Base-by-base conservation (phyloP, 2,888 invertebrate genomes). In the Blastobasis lacticolella region DNA sequence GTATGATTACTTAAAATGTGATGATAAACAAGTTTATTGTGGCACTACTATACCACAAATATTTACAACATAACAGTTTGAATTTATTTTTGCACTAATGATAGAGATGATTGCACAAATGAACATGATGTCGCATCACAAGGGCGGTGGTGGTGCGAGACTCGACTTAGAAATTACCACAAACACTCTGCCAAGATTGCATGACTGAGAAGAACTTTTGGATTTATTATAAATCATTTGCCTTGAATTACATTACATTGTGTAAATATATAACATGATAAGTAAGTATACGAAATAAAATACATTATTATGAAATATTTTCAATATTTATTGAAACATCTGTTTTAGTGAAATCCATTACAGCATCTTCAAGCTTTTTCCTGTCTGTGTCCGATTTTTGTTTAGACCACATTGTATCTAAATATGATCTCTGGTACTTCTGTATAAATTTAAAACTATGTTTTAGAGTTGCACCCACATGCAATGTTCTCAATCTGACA, bases 371-470 rank as follows among this genome's bases (percentile, higher is more conserved):
- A 46, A 94, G 78, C 49, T 84, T 83, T 60, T 87, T 85, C 52
- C 90, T 90, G 63, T 93, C 92, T 56, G 90, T 89, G 38, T 92
- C 91, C 42, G 90, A 92, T 59, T 88, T 90, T 40, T 94, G 77
- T 58, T 80, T 82, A 0, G 83, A 80, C 90, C 93, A 92, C 73
- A 90, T 88, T 48, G 88, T 83, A 67, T 94, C 91, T 51, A 94
- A 82, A 67, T 90, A 92, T 49, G 84, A 78, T 63, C 90, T 89
- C 64, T 95, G 94, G 73, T 93, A 90, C 55, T 88, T 90, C 67
- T 92, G 88, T 52, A 95, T 90, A 68, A 92, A 94, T 61, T 91
- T 90, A 68, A 93, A 94, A 76, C 95, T 94, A 58, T 95, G 94
- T 75, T 92, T 93, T 50, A 95, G 87, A 10, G 95, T 94, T 4